Evolutionary conservation across 2,113 vertebrate species (phyloP), one percentile per base, ranked within the genome.

Genomic region (Scophthalmus maximus): DNA sequence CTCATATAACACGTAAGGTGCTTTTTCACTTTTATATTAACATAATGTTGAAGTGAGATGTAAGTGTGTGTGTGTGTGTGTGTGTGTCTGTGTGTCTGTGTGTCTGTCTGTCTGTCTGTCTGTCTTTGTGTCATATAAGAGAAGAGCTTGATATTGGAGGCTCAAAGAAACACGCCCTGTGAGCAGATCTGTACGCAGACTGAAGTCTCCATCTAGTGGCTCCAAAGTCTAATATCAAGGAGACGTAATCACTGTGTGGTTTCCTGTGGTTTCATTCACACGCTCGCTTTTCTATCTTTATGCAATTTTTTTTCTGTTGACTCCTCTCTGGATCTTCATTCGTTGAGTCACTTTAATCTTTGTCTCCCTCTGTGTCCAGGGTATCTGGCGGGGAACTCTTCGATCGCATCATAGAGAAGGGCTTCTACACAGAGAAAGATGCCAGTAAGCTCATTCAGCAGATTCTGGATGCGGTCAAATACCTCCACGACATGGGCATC

Each of bases 351-450:
- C n/a, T n/a, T n/a, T n/a, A n/a, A n/a, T n/a, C n/a, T n/a, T n/a
- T 79, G 15, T 67, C 53, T 79, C 58, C 34, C 47, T 51, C 29
- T 49, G 59, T 11, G 0, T 75, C 0, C 86, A 98, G 97, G 76
- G 97, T 98, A 55, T 98, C 97, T 0, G 97, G 98, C 0, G 98
- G 98, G 17, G 97, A 99, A 52, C 95, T 99, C 74, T 99, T 99
- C 1, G 98, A 99, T 84, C 95, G 98, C 76, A 99, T 99, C 11
- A 96, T 99, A 78, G 97, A 98, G 84, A 98, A 98, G 81, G 98
- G 98, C 8, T 99, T 99, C 92, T 99, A 99, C 92, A 99, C 98
- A 0, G 97, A 99, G 88, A 95, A 96, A 58, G 98, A 99, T 0
- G 98, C 98, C 93, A 99, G 98, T 20, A 86, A 96, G 55, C 96